Conservation (phyloP, 2,888 invertebrate genomes). For the Melieria omissa region DNA sequence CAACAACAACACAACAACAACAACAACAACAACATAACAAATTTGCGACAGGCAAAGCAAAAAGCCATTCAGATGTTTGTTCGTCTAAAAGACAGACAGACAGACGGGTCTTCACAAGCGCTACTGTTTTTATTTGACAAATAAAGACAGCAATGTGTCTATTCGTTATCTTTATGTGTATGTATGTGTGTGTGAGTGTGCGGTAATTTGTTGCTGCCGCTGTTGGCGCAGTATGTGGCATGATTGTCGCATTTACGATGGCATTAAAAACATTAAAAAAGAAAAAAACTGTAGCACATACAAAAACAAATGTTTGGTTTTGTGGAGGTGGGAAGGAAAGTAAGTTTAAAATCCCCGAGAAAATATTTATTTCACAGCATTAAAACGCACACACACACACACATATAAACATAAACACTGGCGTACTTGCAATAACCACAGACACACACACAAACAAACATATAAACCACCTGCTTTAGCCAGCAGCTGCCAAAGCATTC, state of each 20-base stretch:
- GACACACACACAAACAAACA: background rate
- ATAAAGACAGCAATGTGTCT: background rate
- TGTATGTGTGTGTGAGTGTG: background rate
- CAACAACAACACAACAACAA: no score
- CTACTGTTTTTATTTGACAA: constrained; percentile 1
- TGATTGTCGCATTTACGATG: background rate
- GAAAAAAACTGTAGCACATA: background rate
- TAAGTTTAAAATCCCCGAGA: background rate
- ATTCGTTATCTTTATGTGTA: no score
- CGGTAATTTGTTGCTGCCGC: background rate
- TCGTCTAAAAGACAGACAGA: no score
- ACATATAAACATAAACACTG: background rate
- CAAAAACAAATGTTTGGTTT: background rate
- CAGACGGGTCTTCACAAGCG: background rate
- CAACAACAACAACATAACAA: no score
- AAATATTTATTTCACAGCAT: background rate
- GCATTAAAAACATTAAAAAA: background rate
- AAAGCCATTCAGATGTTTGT: no score
- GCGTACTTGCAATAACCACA: background rate
- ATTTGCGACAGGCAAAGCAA: no score
- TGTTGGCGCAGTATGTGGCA: background rate
- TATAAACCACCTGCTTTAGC: background rate
- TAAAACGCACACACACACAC: background rate
- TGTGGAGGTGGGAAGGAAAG: background rate
- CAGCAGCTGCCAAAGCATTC: no score